A percentile compares a stretch with the other conserved stretches of the same genome.
Conservation (phyloP, 2,113 vertebrate genomes). For the Perccottus glenii region DNA sequence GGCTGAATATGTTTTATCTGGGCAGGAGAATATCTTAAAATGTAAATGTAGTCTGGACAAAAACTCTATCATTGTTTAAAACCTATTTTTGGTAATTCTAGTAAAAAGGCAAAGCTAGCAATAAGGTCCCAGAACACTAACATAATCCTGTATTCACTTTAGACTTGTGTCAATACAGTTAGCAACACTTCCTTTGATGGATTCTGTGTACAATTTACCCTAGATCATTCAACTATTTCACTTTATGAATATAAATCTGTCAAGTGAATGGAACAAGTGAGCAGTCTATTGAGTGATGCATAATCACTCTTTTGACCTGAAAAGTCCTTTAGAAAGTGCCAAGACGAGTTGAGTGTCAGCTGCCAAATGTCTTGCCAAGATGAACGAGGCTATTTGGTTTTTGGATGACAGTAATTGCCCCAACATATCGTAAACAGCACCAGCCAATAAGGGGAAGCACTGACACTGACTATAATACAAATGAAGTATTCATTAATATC, state of each 20-base stretch:
- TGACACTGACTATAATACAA: conserved; percentile 37
- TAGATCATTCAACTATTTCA: not conserved
- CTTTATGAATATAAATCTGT: conserved; percentile 2
- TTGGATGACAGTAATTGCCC: conserved; percentile 45
- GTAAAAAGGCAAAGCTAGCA: too few relatives aligned
- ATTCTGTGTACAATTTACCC: too few relatives aligned
- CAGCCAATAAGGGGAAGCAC: not conserved
- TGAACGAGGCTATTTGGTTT: conserved; percentile 26
- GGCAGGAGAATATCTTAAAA: too few relatives aligned
- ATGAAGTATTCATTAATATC: conserved; percentile 28
- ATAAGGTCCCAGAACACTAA: too few relatives aligned
- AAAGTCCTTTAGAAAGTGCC: conserved; percentile 41
- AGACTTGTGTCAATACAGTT: too few relatives aligned
- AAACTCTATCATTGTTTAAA: too few relatives aligned
- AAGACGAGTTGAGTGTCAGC: conserved; percentile 32
- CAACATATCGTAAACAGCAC: conserved; percentile 29
- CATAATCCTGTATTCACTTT: too few relatives aligned
- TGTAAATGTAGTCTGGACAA: too few relatives aligned
- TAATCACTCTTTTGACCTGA: conserved; percentile 42
- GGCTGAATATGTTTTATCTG: too few relatives aligned
- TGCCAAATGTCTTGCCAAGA: conserved; percentile 35
- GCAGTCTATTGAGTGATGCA: conserved; percentile 15
- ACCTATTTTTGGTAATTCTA: too few relatives aligned
- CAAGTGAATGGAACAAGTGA: conserved; percentile 16
- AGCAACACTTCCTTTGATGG: too few relatives aligned